phyloP scores from a whole-genome alignment of 2,888 invertebrate genomes.

The Melanchra persicariae region DNA sequence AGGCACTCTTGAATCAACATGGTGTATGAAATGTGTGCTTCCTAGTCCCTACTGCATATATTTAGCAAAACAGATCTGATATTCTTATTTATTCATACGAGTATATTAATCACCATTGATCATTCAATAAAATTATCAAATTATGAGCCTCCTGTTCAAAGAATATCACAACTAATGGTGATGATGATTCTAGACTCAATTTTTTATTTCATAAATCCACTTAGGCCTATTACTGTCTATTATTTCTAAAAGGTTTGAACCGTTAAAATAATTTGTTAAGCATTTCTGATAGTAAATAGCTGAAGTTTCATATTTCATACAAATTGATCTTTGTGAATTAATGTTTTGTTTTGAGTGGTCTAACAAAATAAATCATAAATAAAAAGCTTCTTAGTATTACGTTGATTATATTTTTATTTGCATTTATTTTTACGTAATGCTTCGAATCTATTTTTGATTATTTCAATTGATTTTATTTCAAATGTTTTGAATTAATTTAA shows the following conservation, averaged over 20 bases:
- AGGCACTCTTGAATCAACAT: too few species aligned
- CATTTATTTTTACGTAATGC: too few species aligned
- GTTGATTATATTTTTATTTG: too few species aligned
- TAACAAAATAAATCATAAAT: background rate
- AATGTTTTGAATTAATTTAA: too few species aligned
- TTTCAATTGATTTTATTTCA: too few species aligned
- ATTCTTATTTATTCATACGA: too few species aligned
- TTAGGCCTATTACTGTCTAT: constrained; percentile 20
- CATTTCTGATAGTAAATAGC: constrained; percentile 23
- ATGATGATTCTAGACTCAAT: background rate
- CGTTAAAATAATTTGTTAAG: constrained; percentile 32
- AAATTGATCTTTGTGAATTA: background rate
- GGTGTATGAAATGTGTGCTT: too few species aligned
- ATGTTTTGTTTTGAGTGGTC: constrained; percentile 1
- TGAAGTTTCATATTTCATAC: constrained; percentile 15
- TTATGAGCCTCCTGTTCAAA: constrained; percentile 14
- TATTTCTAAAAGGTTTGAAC: constrained; percentile 53
- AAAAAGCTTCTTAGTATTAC: too few species aligned
- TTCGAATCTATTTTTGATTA: too few species aligned
- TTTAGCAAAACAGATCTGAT: too few species aligned
- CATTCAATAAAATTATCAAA: constrained; percentile 3
- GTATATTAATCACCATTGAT: too few species aligned
- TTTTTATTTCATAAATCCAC: constrained; percentile 13
- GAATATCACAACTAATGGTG: background rate
- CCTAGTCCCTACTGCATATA: too few species aligned